Percentiles rank a stretch among this genome's conserved stretches.
Conservation (phyloP, 2,113 vertebrate genomes). For the Sakesphorus luctuosus region DNA sequence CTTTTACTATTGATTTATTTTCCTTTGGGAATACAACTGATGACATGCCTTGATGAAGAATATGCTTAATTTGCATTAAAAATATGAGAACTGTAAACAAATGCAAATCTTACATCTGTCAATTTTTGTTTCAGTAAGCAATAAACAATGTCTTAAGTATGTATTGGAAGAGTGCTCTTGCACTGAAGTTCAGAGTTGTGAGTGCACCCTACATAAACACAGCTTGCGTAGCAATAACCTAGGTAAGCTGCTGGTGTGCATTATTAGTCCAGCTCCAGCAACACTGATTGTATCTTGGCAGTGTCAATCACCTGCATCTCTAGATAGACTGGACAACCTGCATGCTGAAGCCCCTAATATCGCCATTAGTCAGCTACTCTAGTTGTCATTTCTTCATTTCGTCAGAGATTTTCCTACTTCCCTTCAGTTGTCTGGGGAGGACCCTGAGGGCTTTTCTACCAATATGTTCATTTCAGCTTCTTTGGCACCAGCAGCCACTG, state of each 20-base stretch:
- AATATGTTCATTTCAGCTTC: not conserved
- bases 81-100: constrained; percentile 2
- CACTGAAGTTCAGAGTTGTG: not conserved
- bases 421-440: not conserved
- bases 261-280: not conserved
- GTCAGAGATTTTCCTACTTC: not conserved
- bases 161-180: not conserved
- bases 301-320: not conserved
- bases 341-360: not conserved
- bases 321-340: not conserved
- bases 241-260: not conserved
- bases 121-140: not conserved
- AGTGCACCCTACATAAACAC: rapidly evolving
- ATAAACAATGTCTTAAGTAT: not conserved
- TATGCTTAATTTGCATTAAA: constrained; percentile 32
- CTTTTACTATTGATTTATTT: not conserved
- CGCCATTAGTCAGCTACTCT: not conserved
- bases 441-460: not conserved
- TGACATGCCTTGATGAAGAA: not conserved
- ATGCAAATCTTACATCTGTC: not conserved
- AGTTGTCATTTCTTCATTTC: not conserved
- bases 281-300: not conserved
- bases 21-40: not conserved
- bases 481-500: not conserved
- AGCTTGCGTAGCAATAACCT: rapidly evolving